Evolutionary conservation across 2,113 vertebrate species (phyloP).

Genomic region (Hyperopisus bebe): DNA sequence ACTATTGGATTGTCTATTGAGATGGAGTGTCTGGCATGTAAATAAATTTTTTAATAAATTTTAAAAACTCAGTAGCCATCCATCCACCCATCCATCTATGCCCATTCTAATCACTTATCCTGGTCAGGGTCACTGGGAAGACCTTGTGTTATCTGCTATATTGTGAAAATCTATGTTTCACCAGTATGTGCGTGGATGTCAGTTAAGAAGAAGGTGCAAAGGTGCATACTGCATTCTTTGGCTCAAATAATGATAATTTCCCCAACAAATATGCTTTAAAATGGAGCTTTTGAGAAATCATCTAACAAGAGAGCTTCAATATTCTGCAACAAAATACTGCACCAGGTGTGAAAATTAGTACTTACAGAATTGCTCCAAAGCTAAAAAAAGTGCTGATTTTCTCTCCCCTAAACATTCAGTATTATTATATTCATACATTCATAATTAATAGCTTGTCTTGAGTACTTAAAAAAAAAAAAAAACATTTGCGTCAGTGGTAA

Average conservation of each 20-base stretch:
- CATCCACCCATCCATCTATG: neutral
- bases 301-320: neutral
- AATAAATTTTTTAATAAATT: neutral
- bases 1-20: neutral
- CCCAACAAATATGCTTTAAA: neutral
- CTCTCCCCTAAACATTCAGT: neutral
- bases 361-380: neutral
- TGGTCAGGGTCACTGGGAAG: neutral
- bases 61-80: neutral
- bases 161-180: neutral
- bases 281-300: neutral
- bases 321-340: neutral
- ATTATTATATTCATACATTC: neutral
- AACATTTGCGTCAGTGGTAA: neutral
- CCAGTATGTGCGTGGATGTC: neutral
- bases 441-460: neutral
- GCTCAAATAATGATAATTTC: neutral
- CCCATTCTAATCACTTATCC: neutral
- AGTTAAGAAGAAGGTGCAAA: neutral
- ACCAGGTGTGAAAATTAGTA: constrained; percentile 19
- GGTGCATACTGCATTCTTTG: neutral
- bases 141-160: neutral
- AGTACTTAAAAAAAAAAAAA: neutral
- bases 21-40: neutral
- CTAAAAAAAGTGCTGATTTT: neutral